Evolutionary conservation across 2,113 vertebrate genomes (phyloP).

Genomic region (Aptenodytes patagonicus): DNA sequence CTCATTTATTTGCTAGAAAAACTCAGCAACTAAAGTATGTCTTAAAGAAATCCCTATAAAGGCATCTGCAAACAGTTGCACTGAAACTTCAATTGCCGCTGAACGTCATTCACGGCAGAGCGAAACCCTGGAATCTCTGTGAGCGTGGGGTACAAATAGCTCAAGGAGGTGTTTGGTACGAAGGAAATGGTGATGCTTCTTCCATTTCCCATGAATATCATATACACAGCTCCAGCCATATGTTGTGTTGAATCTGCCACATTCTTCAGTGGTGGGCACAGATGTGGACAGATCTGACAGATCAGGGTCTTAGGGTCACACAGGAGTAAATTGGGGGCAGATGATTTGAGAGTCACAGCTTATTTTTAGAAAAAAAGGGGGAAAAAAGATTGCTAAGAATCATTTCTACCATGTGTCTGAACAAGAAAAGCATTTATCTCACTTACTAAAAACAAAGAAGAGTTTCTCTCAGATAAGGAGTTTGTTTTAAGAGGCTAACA

Average conservation of each 20-base stretch:
- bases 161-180: slow-evolving; percentile 69
- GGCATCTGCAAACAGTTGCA: slow-evolving; percentile 60
- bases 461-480: slow-evolving; percentile 23
- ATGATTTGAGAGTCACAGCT: slow-evolving; percentile 83
- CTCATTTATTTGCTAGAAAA: slow-evolving; percentile 38
- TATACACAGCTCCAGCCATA: slow-evolving; percentile 74
- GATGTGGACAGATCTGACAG: slow-evolving; percentile 80
- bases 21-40: neutral
- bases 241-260: slow-evolving; percentile 68
- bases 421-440: slow-evolving; percentile 61
- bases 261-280: slow-evolving; percentile 79
- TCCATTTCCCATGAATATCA: slow-evolving; percentile 78
- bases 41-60: slow-evolving; percentile 38
- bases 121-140: slow-evolving; percentile 37
- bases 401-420: slow-evolving; percentile 69
- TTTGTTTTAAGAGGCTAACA: slow-evolving; percentile 23
- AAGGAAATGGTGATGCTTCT: slow-evolving; percentile 66
- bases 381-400: slow-evolving; percentile 54
- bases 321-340: slow-evolving; percentile 96
- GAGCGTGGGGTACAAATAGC: slow-evolving; percentile 56
- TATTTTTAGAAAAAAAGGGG: slow-evolving; percentile 71
- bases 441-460: slow-evolving; percentile 39
- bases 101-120: slow-evolving; percentile 51
- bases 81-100: slow-evolving; percentile 43
- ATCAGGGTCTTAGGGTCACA: slow-evolving; percentile 87